Evolutionary conservation across 2,113 vertebrate genomes (phyloP).

Genomic region (Epinephelus fuscoguttatus): DNA sequence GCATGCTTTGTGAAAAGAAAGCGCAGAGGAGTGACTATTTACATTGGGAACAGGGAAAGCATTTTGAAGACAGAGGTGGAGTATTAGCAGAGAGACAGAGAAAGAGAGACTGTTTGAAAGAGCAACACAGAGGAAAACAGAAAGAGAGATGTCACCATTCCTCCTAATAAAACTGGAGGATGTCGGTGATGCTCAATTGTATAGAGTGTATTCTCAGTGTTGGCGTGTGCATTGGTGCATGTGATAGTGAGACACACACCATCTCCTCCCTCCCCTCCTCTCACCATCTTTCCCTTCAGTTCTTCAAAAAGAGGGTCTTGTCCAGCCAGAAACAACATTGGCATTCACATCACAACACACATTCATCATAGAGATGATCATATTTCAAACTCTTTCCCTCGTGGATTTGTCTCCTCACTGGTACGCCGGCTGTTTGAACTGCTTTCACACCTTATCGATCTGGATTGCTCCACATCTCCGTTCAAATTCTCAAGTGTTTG

Average conservation of each 20-base stretch:
- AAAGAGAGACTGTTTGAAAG: conserved; percentile 14
- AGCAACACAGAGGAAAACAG: neutral
- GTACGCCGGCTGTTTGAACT: conserved; percentile 48
- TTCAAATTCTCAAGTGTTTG: conserved; percentile 54
- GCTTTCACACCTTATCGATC: conserved; percentile 41
- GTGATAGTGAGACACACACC: conserved; percentile 32
- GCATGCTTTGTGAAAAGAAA: conserved; percentile 31
- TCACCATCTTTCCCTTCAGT: conserved; percentile 31
- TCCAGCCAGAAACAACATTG: conserved; percentile 60
- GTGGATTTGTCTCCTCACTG: conserved; percentile 44
- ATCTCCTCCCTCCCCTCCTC: conserved; percentile 1
- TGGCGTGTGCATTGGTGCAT: conserved; percentile 29
- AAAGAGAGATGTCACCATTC: conserved; percentile 37
- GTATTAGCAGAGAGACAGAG: conserved; percentile 21
- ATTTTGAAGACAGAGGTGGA: conserved; percentile 13
- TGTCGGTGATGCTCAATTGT: conserved; percentile 20
- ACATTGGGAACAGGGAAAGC: conserved; percentile 27
- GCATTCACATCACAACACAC: conserved; percentile 61
- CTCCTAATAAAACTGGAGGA: conserved; percentile 16
- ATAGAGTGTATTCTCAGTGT: conserved; percentile 12
- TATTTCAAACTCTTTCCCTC: conserved; percentile 33
- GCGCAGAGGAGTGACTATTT: conserved; percentile 40
- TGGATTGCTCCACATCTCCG: conserved; percentile 18
- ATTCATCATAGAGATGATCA: conserved; percentile 37
- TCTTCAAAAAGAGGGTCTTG: conserved; percentile 36